Percentiles rank a stretch among this genome's conserved stretches.
Conservation (phyloP, 2,113 vertebrate species). For the Egretta garzetta region DNA sequence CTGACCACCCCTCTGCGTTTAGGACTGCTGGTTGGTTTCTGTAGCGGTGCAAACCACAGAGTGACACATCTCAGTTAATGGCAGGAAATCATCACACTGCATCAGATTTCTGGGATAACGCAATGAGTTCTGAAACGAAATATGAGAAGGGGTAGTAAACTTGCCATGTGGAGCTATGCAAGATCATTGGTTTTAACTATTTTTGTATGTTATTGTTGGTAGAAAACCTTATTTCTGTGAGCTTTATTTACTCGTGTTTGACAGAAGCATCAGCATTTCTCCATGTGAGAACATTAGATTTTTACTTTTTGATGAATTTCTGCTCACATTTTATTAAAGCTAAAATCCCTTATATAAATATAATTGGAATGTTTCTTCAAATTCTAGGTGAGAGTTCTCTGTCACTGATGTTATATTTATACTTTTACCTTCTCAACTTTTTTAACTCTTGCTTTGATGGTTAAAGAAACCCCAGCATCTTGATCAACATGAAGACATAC, state of each 20-base stretch:
- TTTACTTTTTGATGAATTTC: background rate
- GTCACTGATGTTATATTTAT: background rate
- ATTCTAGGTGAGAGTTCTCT: background rate
- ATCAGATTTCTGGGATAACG: background rate
- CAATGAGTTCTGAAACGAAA: background rate
- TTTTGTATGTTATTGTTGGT: background rate
- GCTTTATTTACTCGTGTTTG: background rate
- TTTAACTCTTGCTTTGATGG: background rate
- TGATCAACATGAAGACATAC: background rate
- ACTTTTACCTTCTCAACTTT: background rate
- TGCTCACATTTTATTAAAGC: background rate
- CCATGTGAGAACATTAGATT: background rate
- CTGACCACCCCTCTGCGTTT: background rate
- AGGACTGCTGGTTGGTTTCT: background rate
- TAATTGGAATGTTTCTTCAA: background rate
- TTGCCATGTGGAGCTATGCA: background rate
- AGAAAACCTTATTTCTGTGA: background rate
- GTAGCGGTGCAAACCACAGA: background rate
- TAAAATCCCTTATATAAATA: background rate
- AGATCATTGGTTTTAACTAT: background rate
- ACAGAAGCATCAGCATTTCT: background rate
- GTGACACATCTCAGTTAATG: background rate
- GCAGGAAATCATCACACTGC: background rate
- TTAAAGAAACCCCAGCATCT: background rate
- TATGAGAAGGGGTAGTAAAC: background rate